Percentiles rank a stretch among this genome's conserved stretches.
Evolutionary conservation across 2,888 invertebrate genomes (phyloP).

Genomic region (Lepidonotus clava): DNA sequence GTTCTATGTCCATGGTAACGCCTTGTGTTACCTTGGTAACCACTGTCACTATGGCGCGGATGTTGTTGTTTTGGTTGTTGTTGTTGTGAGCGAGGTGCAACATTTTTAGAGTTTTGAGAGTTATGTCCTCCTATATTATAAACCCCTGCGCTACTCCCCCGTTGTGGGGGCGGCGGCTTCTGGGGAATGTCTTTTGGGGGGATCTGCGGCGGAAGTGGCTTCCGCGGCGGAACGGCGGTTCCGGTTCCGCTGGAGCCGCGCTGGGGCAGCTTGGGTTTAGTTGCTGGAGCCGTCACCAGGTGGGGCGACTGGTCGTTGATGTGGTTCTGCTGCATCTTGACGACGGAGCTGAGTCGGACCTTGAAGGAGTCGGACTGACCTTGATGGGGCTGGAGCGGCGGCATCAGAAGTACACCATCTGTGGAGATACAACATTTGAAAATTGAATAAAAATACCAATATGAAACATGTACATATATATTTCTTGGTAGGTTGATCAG

Average conservation of each 20-base stretch:
- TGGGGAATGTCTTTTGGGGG: not conserved
- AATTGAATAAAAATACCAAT: too few species aligned
- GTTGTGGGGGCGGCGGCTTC: not conserved
- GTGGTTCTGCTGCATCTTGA: slow-evolving; percentile 48
- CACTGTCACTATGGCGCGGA: not conserved
- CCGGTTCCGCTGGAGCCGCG: not conserved
- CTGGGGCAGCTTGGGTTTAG: slow-evolving; percentile 8
- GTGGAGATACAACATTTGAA: too few species aligned
- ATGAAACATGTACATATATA: too few species aligned
- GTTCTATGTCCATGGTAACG: slow-evolving; percentile 31
- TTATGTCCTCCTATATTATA: not conserved
- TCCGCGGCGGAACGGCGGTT: not conserved
- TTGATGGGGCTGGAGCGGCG: slow-evolving; percentile 28
- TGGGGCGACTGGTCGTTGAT: not conserved
- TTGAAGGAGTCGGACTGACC: slow-evolving; percentile 47
- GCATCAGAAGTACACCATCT: slow-evolving; percentile 25
- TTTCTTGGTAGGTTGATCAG: too few species aligned
- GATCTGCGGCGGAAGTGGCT: not conserved
- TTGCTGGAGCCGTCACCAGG: not conserved
- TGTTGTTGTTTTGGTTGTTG: not conserved
- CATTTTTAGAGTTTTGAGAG: not conserved
- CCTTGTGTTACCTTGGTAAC: not conserved
- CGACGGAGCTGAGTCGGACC: slow-evolving; percentile 40
- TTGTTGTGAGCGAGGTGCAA: not conserved
- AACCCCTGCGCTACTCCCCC: not conserved